A percentile compares a stretch with the other conserved stretches of the same genome.
phyloP scores from a whole-genome alignment of 2,888 invertebrate species.

The Piscicola geometra region DNA sequence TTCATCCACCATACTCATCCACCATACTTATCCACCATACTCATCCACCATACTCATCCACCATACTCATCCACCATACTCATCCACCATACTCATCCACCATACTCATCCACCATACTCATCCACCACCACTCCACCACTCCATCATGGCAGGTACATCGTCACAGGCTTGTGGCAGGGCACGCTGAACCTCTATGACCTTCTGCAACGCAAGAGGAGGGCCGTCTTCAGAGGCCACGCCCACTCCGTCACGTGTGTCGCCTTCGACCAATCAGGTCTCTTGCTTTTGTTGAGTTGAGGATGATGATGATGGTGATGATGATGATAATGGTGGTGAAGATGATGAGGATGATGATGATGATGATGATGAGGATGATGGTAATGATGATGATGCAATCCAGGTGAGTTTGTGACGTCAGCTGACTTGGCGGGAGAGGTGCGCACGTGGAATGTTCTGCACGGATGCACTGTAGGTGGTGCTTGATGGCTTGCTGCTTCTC shows the following conservation, averaged over 20 bases:
- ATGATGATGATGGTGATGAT: too few species aligned
- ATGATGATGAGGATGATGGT: too few species aligned
- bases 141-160: background rate
- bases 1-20: too few species aligned
- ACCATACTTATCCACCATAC: too few species aligned
- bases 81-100: background rate
- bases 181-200: slow-evolving; percentile 52
- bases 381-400: background rate
- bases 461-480: slow-evolving; percentile 48
- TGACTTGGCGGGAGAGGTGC: slow-evolving; percentile 54
- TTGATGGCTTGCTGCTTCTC: too few species aligned
- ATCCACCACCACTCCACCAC: background rate
- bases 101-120: background rate
- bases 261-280: slow-evolving; percentile 52
- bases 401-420: slow-evolving; percentile 48
- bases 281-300: too few species aligned
- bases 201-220: slow-evolving; percentile 50
- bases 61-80: too few species aligned
- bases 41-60: too few species aligned
- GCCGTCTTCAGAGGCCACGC: slow-evolving; percentile 54
- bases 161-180: slow-evolving; percentile 56
- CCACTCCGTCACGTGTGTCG: slow-evolving; percentile 52
- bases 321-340: too few species aligned
- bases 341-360: too few species aligned
- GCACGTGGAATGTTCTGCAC: slow-evolving; percentile 53